Base-by-base conservation (phyloP, 2,888 invertebrate genomes). In the Drosophila stalkeri region DNA sequence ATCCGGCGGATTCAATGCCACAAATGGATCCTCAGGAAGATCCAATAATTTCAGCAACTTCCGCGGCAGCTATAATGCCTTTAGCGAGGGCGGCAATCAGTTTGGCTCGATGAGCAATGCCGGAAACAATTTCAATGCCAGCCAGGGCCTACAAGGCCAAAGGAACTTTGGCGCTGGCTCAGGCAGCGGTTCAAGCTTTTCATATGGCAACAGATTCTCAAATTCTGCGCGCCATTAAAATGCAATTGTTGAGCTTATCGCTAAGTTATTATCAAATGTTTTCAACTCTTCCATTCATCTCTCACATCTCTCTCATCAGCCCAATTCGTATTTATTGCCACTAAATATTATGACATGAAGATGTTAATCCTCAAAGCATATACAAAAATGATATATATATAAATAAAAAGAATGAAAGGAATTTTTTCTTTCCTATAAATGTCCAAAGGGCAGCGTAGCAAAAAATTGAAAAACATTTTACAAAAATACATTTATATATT, bases 151-250 rank as follows among this genome's bases (percentile, higher is more conserved):
- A 18, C 49, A 33, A 18, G 49, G 49, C 7, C 33, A 27, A 14
- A 37, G 60, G 16, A 35, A 43, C 33, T 74, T 60, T 39, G 64
- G 59, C 7, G 54, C 46, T 2, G 52, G 62, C 14, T 57, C 68
- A 27, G 27, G 27, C 27, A 27, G 3, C 27, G 5, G 6, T 5
- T 52, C 68, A 0, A 61, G 72, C 14, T 77, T 64, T 55, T 65
- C 78, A 14, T 82, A 80, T 33, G 82, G 79, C 27, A 57, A 67
- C 46, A 62, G 69, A 66, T 69, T 69, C 18, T 41, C 61, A 33
- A 65, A 57, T 46, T n/a, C 27, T 14, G 59, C 52, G 18, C 68
- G 78, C 9, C 69, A 69, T 60, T 79, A 63, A 52, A 47, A 16
- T 44, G 41, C 31, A 46, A 51, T 55, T 56, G 54, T 39, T 43